Base-by-base conservation (phyloP, 2,888 invertebrate genomes). In the Carabus problematicus region DNA sequence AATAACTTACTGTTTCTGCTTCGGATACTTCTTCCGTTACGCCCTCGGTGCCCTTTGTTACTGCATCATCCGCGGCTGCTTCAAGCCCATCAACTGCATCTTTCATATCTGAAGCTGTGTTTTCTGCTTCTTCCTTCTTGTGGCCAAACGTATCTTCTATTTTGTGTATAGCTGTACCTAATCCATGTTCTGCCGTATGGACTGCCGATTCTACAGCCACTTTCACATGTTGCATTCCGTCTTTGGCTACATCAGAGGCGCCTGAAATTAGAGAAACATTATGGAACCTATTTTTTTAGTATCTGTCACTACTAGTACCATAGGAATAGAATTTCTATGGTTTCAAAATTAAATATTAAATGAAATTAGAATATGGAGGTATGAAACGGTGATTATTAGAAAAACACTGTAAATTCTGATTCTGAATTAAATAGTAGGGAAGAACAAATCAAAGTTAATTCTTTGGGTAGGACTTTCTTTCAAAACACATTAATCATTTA, bases 221-320 rank as follows among this genome's bases (percentile, higher is more conserved):
- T 72, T 81, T 81, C 3, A 81, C 76, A 42, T 78, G 75, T n/a
- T 78, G 79, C 66, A 80, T 75, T 3, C 77, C 78, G 7, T 80
- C 79, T 71, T 77, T 76, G 4, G 78, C 78, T 14, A 77, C 72
- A 12, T 78, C 78, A 3, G 78, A 77, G 11, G 78, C 78, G 71
- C 79, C 80, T 81, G 72, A 58, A 76, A 77, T n/a, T n/a, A n/a
- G n/a, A 56, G 60, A 67, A 58, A 64, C 39, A 49, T 54, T 58
- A 45, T 18, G 3, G 54, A 29, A 39, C 60, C 49, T 40, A n/a
- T 64, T 11, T 18, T n/a, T n/a, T n/a, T n/a, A n/a, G n/a, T n/a
- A n/a, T n/a, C n/a, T 29, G 2, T 29, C 29, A 29, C 29, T 29
- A 2, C 29, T 29, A 29, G 29, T 29, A 29, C 29, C 6, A 29